These are phyloP conservation scores for Passer domesticus DNA, from an alignment of 2,113 vertebrate genomes.

Conservation along the genomic window DNA sequence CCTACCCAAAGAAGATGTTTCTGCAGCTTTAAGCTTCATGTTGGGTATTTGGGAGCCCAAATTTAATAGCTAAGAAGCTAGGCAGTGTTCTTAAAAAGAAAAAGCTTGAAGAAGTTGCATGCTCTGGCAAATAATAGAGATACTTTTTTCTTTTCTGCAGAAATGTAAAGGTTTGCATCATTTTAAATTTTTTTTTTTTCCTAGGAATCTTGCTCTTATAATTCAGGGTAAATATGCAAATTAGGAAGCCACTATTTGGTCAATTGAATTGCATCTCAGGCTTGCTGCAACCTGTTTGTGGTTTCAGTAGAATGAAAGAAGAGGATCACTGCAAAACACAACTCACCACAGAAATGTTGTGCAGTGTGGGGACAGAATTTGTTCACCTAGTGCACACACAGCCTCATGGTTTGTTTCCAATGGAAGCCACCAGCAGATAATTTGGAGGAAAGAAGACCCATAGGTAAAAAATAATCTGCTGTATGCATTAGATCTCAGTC, in stretches of 20 bases:
- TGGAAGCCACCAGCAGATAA: not conserved
- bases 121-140: not conserved
- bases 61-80: not conserved
- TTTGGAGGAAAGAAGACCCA: not conserved
- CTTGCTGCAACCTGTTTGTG: not conserved
- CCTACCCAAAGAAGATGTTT: not conserved
- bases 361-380: not conserved
- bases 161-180: not conserved
- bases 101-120: not conserved
- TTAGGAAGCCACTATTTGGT: not conserved
- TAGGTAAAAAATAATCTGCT: not conserved
- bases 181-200: not conserved
- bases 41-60: not conserved
- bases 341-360: not conserved
- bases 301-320: not conserved
- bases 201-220: not conserved
- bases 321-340: not conserved
- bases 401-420: not conserved
- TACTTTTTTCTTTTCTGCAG: not conserved
- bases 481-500: not conserved
- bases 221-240: not conserved
- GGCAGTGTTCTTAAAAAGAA: not conserved
- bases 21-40: not conserved
- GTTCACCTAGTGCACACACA: not conserved
- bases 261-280: not conserved